Conservation (phyloP, 2,797 vertebrate species). For the Chelon auratus region DNA sequence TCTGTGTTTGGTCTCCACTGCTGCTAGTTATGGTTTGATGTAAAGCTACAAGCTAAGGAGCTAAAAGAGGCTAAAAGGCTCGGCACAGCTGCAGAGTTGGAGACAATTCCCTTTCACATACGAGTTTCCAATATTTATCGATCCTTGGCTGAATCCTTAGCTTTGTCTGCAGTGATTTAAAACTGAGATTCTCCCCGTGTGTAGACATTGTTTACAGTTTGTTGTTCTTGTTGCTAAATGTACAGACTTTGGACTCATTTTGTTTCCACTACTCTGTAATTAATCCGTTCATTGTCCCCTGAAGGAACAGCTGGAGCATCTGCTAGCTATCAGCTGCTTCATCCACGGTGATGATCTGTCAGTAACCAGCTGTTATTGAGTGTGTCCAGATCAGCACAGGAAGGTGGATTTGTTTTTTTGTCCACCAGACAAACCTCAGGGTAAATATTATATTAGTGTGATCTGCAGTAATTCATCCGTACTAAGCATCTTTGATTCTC, state of each 20-base stretch:
- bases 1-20: no score
- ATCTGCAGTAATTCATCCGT: no score
- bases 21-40: no score
- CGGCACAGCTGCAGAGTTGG: background rate
- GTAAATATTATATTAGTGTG: no score
- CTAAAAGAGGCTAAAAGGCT: background rate
- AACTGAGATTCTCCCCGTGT: background rate
- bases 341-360: background rate
- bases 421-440: no score
- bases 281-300: background rate
- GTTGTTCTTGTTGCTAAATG: slow-evolving; percentile 15
- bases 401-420: no score
- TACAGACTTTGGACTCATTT: background rate
- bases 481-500: no score
- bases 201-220: slow-evolving; percentile 1
- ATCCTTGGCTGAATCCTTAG: background rate
- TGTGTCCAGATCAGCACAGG: background rate
- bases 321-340: slow-evolving; percentile 8
- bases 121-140: background rate
- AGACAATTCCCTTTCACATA: no score
- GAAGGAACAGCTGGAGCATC: slow-evolving; percentile 16
- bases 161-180: no score
- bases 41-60: no score
- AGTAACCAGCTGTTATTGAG: no score
- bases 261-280: slow-evolving; percentile 10